phyloP scores from a whole-genome alignment of 2,888 invertebrate genomes.

The Pseudoips prasinana region DNA sequence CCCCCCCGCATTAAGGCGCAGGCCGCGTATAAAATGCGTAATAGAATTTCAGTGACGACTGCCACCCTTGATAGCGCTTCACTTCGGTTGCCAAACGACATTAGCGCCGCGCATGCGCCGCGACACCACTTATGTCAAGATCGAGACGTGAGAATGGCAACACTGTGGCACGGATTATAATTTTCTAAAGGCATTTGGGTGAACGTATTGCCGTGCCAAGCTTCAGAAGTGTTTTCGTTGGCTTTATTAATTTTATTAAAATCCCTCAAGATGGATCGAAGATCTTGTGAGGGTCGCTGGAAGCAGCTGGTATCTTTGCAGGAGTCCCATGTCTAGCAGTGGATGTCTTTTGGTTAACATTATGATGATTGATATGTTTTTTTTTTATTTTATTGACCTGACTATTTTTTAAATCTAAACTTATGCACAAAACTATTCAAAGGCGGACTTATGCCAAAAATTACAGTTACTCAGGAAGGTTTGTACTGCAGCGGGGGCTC shows the following conservation, averaged over 20 bases:
- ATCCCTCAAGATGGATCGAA: too few species aligned
- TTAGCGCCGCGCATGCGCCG: constrained; percentile 69
- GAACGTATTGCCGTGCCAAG: constrained; percentile 22
- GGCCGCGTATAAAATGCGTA: constrained; percentile 76
- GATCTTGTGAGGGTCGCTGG: too few species aligned
- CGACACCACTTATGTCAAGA: constrained; percentile 42
- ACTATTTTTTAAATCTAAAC: too few species aligned
- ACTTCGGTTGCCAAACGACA: constrained; percentile 68
- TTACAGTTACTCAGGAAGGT: too few species aligned
- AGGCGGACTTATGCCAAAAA: too few species aligned
- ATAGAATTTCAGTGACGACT: constrained; percentile 76
- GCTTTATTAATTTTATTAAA: constrained; percentile 23
- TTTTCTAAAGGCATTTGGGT: constrained; percentile 31
- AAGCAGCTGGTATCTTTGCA: too few species aligned
- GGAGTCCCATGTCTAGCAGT: too few species aligned
- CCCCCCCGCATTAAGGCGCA: constrained; percentile 66
- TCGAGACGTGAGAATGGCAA: constrained; percentile 46
- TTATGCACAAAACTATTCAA: too few species aligned
- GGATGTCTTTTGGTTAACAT: too few species aligned
- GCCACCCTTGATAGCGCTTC: constrained; percentile 51
- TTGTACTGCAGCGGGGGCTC: too few species aligned
- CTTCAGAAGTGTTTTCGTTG: constrained; percentile 15
- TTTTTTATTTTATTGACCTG: too few species aligned
- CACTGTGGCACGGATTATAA: constrained; percentile 41
- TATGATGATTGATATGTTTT: too few species aligned